phyloP scores from a whole-genome alignment of 2,888 invertebrate species.

The Eueremaeus valkanovi region DNA sequence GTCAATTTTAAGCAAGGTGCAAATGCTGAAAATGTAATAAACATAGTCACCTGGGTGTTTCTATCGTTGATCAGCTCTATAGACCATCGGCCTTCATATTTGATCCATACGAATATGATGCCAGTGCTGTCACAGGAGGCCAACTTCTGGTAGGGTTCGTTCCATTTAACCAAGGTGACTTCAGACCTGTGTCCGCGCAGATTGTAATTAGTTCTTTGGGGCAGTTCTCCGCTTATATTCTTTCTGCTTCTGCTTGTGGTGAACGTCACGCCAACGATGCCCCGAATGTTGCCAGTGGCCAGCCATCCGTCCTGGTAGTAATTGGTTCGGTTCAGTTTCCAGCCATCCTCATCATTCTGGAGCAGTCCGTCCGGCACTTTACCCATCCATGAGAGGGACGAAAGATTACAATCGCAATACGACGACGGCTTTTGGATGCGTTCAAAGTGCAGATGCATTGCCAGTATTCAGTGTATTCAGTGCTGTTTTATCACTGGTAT shows the following conservation, averaged over 20 bases:
- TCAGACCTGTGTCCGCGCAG: constrained; percentile 92
- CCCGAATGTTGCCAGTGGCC: constrained; percentile 88
- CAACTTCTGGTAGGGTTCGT: constrained; percentile 94
- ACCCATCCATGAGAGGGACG: constrained; percentile 97
- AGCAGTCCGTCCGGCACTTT: constrained; percentile 93
- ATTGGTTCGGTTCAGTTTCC: constrained; percentile 90
- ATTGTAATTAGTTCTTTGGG: constrained; percentile 91
- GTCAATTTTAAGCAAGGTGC: too few relatives aligned
- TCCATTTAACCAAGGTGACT: constrained; percentile 94
- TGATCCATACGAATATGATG: constrained; percentile 99
- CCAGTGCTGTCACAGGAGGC: constrained; percentile 97
- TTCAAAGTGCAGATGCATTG: constrained; percentile 94
- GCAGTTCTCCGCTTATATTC: constrained; percentile 56
- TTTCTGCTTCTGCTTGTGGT: constrained; percentile 71
- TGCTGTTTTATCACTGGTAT: too few relatives aligned
- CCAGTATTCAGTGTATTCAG: background rate
- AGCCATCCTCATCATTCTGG: constrained; percentile 73
- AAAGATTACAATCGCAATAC: constrained; percentile 88
- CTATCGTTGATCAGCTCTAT: constrained; percentile 98
- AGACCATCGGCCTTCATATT: constrained; percentile 97
- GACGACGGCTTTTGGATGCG: constrained; percentile 61
- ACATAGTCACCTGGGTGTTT: constrained; percentile 83
- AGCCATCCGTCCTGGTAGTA: constrained; percentile 81
- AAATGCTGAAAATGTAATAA: too few relatives aligned
- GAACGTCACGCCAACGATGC: constrained; percentile 92